Evolutionary conservation across 1,140 invertebrate species (phyloP).

Genomic region (Polypedilum pembai): DNA sequence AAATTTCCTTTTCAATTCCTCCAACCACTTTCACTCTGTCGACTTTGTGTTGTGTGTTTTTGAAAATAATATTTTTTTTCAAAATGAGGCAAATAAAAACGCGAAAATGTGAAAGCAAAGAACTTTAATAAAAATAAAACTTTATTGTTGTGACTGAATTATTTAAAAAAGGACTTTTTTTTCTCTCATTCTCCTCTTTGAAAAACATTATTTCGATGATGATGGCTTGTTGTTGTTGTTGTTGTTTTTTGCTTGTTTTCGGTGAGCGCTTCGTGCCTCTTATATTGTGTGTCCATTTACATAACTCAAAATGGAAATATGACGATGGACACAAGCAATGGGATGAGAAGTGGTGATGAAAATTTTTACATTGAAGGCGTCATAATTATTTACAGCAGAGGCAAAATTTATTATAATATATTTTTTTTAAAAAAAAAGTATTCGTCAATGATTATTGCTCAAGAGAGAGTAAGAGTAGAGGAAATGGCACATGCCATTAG

Average conservation of each 20-base stretch:
- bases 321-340: not conserved
- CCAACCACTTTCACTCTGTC: not conserved
- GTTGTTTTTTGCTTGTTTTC: not conserved
- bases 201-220: not conserved
- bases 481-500: conserved; percentile 16
- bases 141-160: conserved; percentile 25
- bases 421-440: not conserved
- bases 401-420: not conserved
- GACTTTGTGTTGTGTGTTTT: not conserved
- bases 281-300: conserved; percentile 25
- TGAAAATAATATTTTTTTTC: not conserved
- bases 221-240: conserved; percentile 5
- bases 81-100: not conserved
- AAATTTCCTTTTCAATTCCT: conserved; percentile 12
- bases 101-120: conserved; percentile 9
- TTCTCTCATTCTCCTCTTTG: not conserved
- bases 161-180: conserved; percentile 25
- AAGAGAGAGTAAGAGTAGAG: not conserved
- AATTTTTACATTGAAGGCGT: conserved; percentile 11
- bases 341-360: not conserved
- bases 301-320: conserved; percentile 28
- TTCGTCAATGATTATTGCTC: not conserved
- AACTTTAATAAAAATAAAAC: conserved; percentile 29
- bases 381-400: conserved; percentile 23
- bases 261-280: not conserved